A percentile compares a stretch with the other conserved stretches of the same genome.
Evolutionary conservation across 2,888 invertebrate genomes (phyloP).

Genomic region (Podabrus alpinus): DNA sequence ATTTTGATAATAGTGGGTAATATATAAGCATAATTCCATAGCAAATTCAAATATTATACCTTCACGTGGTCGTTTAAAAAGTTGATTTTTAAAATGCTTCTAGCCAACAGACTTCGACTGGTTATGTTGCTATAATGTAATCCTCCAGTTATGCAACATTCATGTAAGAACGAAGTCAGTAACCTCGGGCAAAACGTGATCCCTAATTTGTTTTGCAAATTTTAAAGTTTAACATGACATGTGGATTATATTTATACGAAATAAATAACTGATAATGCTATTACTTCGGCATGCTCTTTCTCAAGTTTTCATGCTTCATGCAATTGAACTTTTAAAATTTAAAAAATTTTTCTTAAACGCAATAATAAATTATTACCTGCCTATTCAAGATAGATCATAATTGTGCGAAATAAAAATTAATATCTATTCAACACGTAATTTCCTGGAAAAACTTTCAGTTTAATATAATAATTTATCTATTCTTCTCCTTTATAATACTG

Average conservation of each 20-base stretch:
- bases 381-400: too few species aligned
- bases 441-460: too few species aligned
- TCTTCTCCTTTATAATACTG: too few species aligned
- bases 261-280: neutral
- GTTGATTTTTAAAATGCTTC: neutral
- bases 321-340: neutral
- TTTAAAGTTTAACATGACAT: neutral
- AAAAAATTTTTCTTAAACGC: too few species aligned
- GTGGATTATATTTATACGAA: neutral
- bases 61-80: neutral
- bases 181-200: constrained; percentile 18
- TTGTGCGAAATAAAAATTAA: neutral
- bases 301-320: neutral
- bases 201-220: constrained; percentile 20
- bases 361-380: neutral
- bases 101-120: neutral
- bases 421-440: too few species aligned
- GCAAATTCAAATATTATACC: neutral
- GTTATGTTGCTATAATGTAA: neutral
- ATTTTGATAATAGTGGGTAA: neutral
- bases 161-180: constrained; percentile 14
- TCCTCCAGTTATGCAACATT: constrained; percentile 17
- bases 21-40: neutral
- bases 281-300: neutral
- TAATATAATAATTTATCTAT: too few species aligned